Base-by-base conservation (phyloP, 2,888 invertebrate genomes). In the Hoplodrina blanda region DNA sequence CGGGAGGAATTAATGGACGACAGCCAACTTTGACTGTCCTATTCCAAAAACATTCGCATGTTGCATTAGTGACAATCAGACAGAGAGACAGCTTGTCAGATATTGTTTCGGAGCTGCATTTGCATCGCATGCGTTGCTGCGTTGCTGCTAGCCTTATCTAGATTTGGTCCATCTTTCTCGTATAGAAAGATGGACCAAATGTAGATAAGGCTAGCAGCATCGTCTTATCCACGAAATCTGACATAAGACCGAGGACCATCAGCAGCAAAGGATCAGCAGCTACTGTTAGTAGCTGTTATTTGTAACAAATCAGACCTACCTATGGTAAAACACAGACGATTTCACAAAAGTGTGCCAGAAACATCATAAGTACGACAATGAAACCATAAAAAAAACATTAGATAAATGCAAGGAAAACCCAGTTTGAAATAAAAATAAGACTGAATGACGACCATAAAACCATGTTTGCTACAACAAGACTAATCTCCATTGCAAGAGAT, bases 1-100 rank as follows among this genome's bases (percentile, higher is more conserved):
- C 53, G 55, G 17, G 53, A 66, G 66, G 62, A 78, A 78, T 64
- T 64, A 64, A 78, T 76, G 76, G 74, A 57, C 49, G 20, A 15
- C 17, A 54, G 76, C 79, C 68, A 78, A 64, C 53, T 73, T 61
- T 61, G 13, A 61, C 61, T 49, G 64, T 59, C 20, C 17, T 59
- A 62, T 60, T 46, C 55, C 8, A 62, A 66, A 56, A 67, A 11
- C 20, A 54, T 44, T 53, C 19, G 55, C 4, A 15, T 11, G 41
- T 17, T 60, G 15, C 52, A 62, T 67, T 73, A 30, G 19, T 52
- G 19, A 66, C 8, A 54, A 59, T 54, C 13, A 61, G 33, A 61
- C 10, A 56, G 33, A 61, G 15, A 1, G 15, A 53, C 20, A 54
- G 55, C 17, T 50, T 44, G 19, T 52, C 44, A 60, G 59, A 60